phyloP scores from a whole-genome alignment of 2,113 vertebrate genomes.

The Phoxinus phoxinus region DNA sequence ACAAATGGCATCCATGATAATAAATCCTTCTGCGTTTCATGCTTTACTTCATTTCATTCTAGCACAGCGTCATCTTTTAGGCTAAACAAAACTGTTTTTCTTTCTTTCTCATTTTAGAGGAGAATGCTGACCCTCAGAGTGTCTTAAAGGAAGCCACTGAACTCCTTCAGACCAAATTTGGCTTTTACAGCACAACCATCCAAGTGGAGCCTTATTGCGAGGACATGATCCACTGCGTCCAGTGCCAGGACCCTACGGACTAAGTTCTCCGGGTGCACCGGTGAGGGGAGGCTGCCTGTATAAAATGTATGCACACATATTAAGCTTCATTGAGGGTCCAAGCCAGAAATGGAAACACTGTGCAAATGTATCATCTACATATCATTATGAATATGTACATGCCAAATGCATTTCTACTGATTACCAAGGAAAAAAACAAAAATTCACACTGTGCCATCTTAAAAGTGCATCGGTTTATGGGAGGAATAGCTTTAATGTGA shows the following conservation, averaged over 20 bases:
- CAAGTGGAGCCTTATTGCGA: slow-evolving; percentile 88
- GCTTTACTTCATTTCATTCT: not conserved
- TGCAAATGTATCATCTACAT: slow-evolving; percentile 43
- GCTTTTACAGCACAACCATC: slow-evolving; percentile 87
- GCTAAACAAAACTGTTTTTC: not conserved
- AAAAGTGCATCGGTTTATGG: not conserved
- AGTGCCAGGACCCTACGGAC: slow-evolving; percentile 82
- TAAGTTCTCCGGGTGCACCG: slow-evolving; percentile 62
- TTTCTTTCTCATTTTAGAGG: slow-evolving; percentile 71
- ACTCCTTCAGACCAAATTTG: slow-evolving; percentile 85
- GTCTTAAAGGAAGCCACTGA: slow-evolving; percentile 86
- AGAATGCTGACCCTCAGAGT: slow-evolving; percentile 74
- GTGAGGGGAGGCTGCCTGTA: slow-evolving; percentile 20
- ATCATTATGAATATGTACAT: slow-evolving; percentile 24
- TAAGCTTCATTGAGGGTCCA: slow-evolving; percentile 35
- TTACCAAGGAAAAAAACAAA: not conserved
- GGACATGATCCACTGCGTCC: slow-evolving; percentile 82
- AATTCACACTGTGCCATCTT: slow-evolving; percentile 20
- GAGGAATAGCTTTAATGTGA: slow-evolving; percentile 13
- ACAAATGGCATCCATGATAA: not conserved
- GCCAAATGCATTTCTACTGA: slow-evolving; percentile 7
- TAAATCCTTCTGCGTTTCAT: not conserved
- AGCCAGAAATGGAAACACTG: slow-evolving; percentile 45
- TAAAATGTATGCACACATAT: slow-evolving; percentile 45
- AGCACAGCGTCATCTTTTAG: not conserved